phyloP scores from a whole-genome alignment of 2,113 vertebrate species.

The Melanerpes aurifrons region DNA sequence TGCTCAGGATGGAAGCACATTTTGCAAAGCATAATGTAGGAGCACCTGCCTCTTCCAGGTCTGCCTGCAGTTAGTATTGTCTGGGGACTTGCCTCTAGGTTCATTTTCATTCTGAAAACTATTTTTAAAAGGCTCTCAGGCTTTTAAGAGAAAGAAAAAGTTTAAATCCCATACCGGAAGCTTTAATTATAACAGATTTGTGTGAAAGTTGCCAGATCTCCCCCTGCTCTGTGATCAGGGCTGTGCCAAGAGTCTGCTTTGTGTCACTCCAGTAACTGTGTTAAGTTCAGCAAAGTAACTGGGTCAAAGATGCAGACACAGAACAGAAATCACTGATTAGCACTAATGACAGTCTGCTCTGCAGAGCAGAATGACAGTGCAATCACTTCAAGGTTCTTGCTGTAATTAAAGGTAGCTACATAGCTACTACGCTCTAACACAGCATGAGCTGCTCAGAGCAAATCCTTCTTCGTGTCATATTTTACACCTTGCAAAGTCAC shows the following conservation, averaged over 20 bases:
- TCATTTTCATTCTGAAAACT: slow-evolving; percentile 14
- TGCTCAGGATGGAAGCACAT: neutral
- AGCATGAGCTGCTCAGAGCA: neutral
- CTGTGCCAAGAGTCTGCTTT: slow-evolving; percentile 66
- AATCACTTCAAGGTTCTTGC: neutral
- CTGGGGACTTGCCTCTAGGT: neutral
- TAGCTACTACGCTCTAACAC: neutral
- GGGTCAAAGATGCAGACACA: slow-evolving; percentile 46
- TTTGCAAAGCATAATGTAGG: neutral
- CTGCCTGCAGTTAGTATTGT: neutral
- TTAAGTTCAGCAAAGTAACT: slow-evolving; percentile 59
- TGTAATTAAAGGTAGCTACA: neutral
- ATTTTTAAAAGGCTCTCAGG: neutral
- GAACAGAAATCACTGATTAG: slow-evolving; percentile 20
- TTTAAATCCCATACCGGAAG: slow-evolving; percentile 43
- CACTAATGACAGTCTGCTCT: neutral
- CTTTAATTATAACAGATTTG: slow-evolving; percentile 59
- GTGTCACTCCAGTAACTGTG: slow-evolving; percentile 39
- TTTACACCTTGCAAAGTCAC: neutral
- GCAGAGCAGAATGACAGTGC: neutral
- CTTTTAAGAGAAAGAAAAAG: slow-evolving; percentile 26
- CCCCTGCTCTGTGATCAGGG: slow-evolving; percentile 34
- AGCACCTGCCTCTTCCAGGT: neutral
- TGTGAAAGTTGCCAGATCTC: slow-evolving; percentile 67
- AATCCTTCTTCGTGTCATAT: neutral